A percentile compares a stretch with the other conserved stretches of the same genome.
phyloP scores from a whole-genome alignment of 2,888 invertebrate genomes.

The Piscicola geometra region DNA sequence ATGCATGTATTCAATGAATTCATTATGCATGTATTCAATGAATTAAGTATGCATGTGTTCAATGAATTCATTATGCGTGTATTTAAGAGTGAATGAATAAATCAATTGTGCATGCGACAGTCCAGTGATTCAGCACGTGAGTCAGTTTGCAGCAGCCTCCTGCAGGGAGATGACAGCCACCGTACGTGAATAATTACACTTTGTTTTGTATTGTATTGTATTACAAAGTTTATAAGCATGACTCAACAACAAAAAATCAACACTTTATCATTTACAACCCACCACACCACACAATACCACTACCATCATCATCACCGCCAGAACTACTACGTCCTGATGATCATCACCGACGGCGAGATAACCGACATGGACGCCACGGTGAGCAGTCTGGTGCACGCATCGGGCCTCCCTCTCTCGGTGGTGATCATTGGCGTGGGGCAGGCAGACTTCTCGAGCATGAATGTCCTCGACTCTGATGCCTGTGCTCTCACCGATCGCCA shows the following conservation, averaged over 20 bases:
- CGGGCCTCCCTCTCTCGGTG: slow-evolving; percentile 53
- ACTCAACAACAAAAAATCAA: too few species aligned
- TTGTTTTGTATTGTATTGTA: too few species aligned
- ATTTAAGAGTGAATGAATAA: too few species aligned
- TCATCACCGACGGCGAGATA: slow-evolving; percentile 54
- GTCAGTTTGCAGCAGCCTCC: slow-evolving; percentile 50
- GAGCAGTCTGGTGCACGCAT: slow-evolving; percentile 51
- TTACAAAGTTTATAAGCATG: too few species aligned
- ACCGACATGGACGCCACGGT: slow-evolving; percentile 52
- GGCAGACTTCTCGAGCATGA: slow-evolving; percentile 53
- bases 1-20: background rate
- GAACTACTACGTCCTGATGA: slow-evolving; percentile 52
- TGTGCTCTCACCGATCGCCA: slow-evolving; percentile 48
- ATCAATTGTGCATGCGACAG: background rate
- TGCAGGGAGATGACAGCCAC: slow-evolving; percentile 50
- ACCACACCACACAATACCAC: too few species aligned
- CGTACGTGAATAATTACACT: slow-evolving; percentile 34
- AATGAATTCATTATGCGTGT: too few species aligned
- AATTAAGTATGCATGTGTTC: background rate
- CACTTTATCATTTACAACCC: too few species aligned
- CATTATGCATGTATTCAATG: too few species aligned
- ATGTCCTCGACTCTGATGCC: slow-evolving; percentile 52
- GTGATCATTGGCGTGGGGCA: slow-evolving; percentile 54
- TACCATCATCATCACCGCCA: slow-evolving; percentile 39
- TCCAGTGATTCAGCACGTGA: slow-evolving; percentile 53